Base-by-base conservation (phyloP, 1,140 invertebrate species). In the Dolichoris vasculosae region DNA sequence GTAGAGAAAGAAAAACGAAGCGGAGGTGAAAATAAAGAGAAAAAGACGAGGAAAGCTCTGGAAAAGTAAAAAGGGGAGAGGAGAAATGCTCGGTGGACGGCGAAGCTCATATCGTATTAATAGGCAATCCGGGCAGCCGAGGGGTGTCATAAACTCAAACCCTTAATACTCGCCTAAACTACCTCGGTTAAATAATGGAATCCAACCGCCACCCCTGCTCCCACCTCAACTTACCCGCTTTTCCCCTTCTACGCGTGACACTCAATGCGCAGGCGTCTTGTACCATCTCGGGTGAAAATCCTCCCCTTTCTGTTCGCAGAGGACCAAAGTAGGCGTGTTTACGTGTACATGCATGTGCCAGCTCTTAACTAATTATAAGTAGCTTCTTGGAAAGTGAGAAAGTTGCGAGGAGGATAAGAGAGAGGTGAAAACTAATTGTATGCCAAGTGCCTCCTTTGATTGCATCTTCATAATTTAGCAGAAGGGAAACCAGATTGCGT, bases 161-260 rank as follows among this genome's bases (percentile, higher is more conserved):
- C 92, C 92, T 92, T 93, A 93, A 93, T 93, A 93, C 92, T 93
- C 92, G 92, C 90, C 91, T 93, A 93, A 93, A 93, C 93, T 93
- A 93, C 92, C 92, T 93, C 91, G 92, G 92, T 93, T 93, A 93
- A 93, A 93, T 93, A 93, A 93, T 93, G 92, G 91, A 93, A 93
- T 92, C 90, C 90, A 55, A 46, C 40, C 75, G 15, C 75, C 40
- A 4, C 81, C 35, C 51, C 48, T 32, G 2, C 59, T 8, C 38
- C 43, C 35, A 8, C 26, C 35, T 40, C 55, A 32, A 38, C 59
- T 46, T 43, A 51, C 35, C 30, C 30, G 6, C 8, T 46, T 23
- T 38, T 17, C 48, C 20, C 46, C 76, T 63, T 38, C 46, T 26
- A 3, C 30, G 0, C 4, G 13, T 51, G 17, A 17, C 20, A 26